Percentiles rank a stretch among this genome's conserved stretches.
phyloP scores from a whole-genome alignment of 2,797 vertebrate genomes.

The Fistularia tabacaria region DNA sequence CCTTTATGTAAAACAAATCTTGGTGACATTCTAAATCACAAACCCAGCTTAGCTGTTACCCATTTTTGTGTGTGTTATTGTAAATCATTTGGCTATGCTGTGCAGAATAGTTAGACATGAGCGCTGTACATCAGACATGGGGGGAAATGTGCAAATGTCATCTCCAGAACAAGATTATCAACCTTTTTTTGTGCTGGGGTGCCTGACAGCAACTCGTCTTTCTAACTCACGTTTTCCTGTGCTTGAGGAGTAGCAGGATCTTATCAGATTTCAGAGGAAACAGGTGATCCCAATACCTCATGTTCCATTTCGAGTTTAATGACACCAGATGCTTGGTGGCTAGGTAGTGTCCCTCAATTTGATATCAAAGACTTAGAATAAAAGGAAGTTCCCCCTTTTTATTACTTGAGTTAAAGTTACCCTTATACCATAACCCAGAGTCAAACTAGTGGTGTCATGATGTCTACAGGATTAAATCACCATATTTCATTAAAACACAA shows the following conservation, averaged over 20 bases:
- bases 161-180: not conserved
- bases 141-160: too few relatives aligned
- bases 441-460: slow-evolving; percentile 33
- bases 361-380: slow-evolving; percentile 46
- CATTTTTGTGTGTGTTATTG: slow-evolving; percentile 38
- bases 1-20: slow-evolving; percentile 61
- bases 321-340: slow-evolving; percentile 31
- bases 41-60: slow-evolving; percentile 43
- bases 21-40: slow-evolving; percentile 59
- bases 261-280: slow-evolving; percentile 53
- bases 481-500: slow-evolving; percentile 21
- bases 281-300: slow-evolving; percentile 45
- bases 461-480: slow-evolving; percentile 24
- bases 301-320: slow-evolving; percentile 22
- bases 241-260: slow-evolving; percentile 16
- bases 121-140: not conserved
- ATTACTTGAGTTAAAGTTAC: slow-evolving; percentile 41
- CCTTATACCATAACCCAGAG: slow-evolving; percentile 33
- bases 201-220: slow-evolving; percentile 34
- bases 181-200: not conserved
- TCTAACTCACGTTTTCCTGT: slow-evolving; percentile 4
- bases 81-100: slow-evolving; percentile 25
- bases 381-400: slow-evolving; percentile 36
- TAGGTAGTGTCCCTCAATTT: slow-evolving; percentile 32
- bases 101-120: slow-evolving; percentile 24